Evolutionary conservation across 2,888 invertebrate genomes (phyloP), one percentile per base, ranked within the genome.

Genomic region (Aricia artaxerxes): DNA sequence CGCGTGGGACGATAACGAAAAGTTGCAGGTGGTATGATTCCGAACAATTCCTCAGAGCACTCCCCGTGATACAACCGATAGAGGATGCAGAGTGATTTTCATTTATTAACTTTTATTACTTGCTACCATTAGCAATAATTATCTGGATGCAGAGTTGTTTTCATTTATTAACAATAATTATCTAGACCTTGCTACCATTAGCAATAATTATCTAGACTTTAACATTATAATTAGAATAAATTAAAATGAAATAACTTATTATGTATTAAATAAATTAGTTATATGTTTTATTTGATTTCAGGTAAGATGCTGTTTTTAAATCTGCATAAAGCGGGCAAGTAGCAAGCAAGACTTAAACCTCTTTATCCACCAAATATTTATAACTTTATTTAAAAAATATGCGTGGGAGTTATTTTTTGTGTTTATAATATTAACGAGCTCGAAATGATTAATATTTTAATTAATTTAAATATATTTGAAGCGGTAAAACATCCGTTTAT

Each of bases 211-310:
- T 75, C 31, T 31, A 38, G 35, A 49, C 73, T 44, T 44, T 24
- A 24, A 73, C 44, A n/a, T 73, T 49, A 38, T 9, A 24, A 73
- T 73, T 24, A 44, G n/a, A n/a, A 49, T 75, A 75, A 73, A 75
- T 49, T 75, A 75, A 24, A 75, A 13, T 49, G 9, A 38, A 72
- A 38, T 38, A 38, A 4, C 38, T 38, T 44, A 44, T 75, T 9
- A 75, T 53, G 35, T 75, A 44, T 75, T 9, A 75, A 75, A 53
- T 75, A 31, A 31, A 75, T 73, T 40, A 73, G 44, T 53, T 31
- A 4, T 31, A 4, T 11, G 13, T n/a, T 13, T 73, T 57, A 57
- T 75, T 75, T 53, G 5, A 4, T 75, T 75, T 31, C 75, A 75
- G 75, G 75, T 75, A 75, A 75, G 31, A 75, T 44, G 49, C 44